Percentiles rank a stretch among this genome's conserved stretches.
These are phyloP conservation scores for Galago senegalensis DNA, from an alignment of 2,797 vertebrate genomes.

Conservation along the genomic window DNA sequence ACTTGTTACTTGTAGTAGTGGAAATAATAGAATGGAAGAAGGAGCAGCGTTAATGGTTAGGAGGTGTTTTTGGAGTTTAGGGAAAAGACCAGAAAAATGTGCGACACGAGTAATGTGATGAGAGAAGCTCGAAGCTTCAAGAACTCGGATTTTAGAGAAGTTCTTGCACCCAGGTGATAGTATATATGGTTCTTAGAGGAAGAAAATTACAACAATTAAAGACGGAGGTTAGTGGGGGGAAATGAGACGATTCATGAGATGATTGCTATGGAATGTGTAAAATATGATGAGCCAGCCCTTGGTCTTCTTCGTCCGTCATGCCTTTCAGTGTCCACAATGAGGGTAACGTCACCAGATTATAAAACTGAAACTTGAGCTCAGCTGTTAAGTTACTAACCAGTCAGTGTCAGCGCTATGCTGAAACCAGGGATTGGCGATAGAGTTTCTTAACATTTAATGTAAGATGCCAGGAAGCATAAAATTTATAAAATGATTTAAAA, in stretches of 20 bases:
- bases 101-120: not conserved
- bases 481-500: not conserved
- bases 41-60: not conserved
- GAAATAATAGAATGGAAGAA: constrained; percentile 38
- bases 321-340: not conserved
- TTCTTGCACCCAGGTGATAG: not conserved
- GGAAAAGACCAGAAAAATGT: constrained; percentile 3
- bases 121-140: not conserved
- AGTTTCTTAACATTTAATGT: constrained; percentile 1
- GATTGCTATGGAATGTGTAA: not conserved
- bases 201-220: not conserved
- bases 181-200: not conserved
- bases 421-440: not conserved
- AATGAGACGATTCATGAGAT: not conserved
- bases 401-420: not conserved
- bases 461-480: not conserved
- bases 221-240: not conserved
- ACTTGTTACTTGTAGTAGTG: constrained; percentile 17
- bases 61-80: not conserved
- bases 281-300: not conserved
- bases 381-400: constrained; percentile 33
- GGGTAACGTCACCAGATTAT: constrained; percentile 26
- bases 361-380: not conserved
- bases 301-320: not conserved
- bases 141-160: not conserved